Conservation (phyloP, 2,113 vertebrate genomes). For the Danio rerio region GRCz12tu NC_133186.1:38630001-38630500, state of each 20-base stretch:
- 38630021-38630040: constrained; percentile 4
- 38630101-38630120: constrained; percentile 30
- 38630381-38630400: constrained; percentile 2
- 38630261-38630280: constrained; percentile 19
- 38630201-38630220: constrained; percentile 8
- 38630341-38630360: constrained; percentile 1
- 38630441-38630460: not conserved
- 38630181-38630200: too few relatives aligned
- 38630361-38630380: not conserved
- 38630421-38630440: not conserved
- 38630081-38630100: not conserved
- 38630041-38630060: not conserved
- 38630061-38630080: not conserved
- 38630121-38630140: constrained; percentile 10
- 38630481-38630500: not conserved
- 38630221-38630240: not conserved
- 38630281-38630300: not conserved
- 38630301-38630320: constrained; percentile 32
- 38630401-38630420: not conserved
- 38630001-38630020: not conserved
- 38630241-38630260: constrained; percentile 22
- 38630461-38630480: not conserved
- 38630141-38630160: constrained; percentile 1
- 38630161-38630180: too few relatives aligned
- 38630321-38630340: constrained; percentile 15